Base-by-base conservation (phyloP, 2,113 vertebrate species). In the Lathamus discolor region DNA sequence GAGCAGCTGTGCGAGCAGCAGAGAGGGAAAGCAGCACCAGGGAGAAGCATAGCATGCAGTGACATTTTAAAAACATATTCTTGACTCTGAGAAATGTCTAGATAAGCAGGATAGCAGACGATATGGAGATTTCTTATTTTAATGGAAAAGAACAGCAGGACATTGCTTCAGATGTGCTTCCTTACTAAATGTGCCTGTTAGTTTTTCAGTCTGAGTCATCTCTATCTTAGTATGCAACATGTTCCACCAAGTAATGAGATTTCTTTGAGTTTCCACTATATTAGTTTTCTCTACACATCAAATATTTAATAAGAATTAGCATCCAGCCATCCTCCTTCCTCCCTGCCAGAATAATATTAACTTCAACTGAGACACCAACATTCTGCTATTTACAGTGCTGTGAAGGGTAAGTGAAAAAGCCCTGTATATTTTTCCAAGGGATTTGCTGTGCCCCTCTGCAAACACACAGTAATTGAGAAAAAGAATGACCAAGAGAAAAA, bases 281-380 rank as follows among this genome's bases (percentile, higher is more conserved):
- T 95, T 95, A 93, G 85, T 96, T 97, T 97, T 96, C 83, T 95
- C 95, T 97, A 97, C 96, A 96, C 92, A 96, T 97, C 96, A 97
- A 97, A 97, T 97, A 97, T 97, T 98, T 98, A 98, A 97, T 97
- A 98, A 98, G 97, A 97, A 98, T 98, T 97, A 97, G 96, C 97
- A 98, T 97, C 86, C 77, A 94, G 73, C 48, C 88, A 41, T 98
- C 85, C 87, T 90, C 59, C 93, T 88, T 97, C 87, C 96, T 96
- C 70, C 94, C 67, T 44, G 77, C 18, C 95, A 92, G 77, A 96
- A 97, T 96, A 96, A 96, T 94, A 97, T 94, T 96, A 97, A 98
- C 97, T 98, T 97, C 95, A 92, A 97, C 83, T 62, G 85, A 96
- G 96, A 96, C 91, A 97, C 92, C 92, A 89, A 92, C 72, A 66